Evolutionary conservation across 1,140 invertebrate species (phyloP), one percentile per base, ranked within the genome.

Genomic region (Rhagoletis pomonella): DNA sequence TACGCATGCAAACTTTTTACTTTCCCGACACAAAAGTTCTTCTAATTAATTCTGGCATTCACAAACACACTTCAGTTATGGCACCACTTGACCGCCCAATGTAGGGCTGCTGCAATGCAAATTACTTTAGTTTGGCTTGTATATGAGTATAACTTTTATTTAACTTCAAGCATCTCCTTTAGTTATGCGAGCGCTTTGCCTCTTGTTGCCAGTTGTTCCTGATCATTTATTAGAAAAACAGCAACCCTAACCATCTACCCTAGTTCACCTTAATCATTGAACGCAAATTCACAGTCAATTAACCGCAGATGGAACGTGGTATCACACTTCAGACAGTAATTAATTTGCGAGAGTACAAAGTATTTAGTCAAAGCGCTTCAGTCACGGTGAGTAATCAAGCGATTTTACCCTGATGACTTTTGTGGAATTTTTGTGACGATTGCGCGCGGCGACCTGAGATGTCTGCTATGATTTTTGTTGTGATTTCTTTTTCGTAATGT

Each of bases 301-400:
- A 67, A 67, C 29, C 29, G 29, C 29, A 67, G 64, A 12, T 67
- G 64, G 39, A 67, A 67, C 64, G 64, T 42, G 64, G 64, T 29
- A 29, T 29, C 29, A 29, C 64, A 14, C 67, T 39, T 73, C 39
- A 44, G 67, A 42, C 39, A 4, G 6, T 4, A 47, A 73, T 73
- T 73, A 73, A 73, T 73, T 73, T 73, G 67, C 67, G 39, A 44
- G 67, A 4, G 9, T 29, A 67, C 29, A 67, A 67, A 67, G 65
- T 67, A 19, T 19, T 67, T 7, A 39, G 29, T 73, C 67, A 73
- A 73, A 47, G 67, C 67, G 67, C n/a, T 12, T 29, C 67, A 17
- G 67, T 73, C 42, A 73, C 67, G 67, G 67, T 73, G 67, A 73
- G 67, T 73, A 44, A 73, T 73, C 67, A 42, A 47, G 67, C 2